Conservation (phyloP, 2,113 vertebrate genomes). For the Mobula hypostoma region DNA sequence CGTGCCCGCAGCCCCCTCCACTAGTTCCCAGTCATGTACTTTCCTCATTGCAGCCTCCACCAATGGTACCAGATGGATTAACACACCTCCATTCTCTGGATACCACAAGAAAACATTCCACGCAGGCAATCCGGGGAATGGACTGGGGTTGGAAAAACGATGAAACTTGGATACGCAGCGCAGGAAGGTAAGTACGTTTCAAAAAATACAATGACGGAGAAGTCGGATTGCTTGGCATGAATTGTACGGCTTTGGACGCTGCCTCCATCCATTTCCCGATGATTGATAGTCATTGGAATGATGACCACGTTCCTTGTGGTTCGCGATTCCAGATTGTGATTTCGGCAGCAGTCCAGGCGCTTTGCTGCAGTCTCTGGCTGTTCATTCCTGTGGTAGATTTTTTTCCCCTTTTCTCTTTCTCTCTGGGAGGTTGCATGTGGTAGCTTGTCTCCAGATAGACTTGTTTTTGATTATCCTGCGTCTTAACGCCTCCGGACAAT, state of each 20-base stretch:
- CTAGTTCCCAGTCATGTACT: not conserved
- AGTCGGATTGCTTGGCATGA: not conserved
- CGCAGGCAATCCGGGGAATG: slow-evolving; percentile 1
- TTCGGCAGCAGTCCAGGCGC: not conserved
- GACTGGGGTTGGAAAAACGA: slow-evolving; percentile 19
- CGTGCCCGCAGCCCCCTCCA: not conserved
- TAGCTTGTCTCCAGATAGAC: slow-evolving; percentile 20
- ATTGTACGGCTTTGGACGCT: not conserved
- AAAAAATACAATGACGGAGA: not conserved
- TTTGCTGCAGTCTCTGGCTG: not conserved
- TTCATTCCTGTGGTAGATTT: not conserved
- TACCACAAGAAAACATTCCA: not conserved
- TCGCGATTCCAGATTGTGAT: not conserved
- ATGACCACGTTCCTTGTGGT: not conserved
- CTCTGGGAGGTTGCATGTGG: slow-evolving; percentile 3
- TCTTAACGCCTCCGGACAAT: not conserved
- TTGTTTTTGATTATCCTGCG: not conserved
- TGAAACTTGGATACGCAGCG: slow-evolving; percentile 27
- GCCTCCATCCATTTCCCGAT: not conserved
- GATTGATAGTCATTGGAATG: not conserved
- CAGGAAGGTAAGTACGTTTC: slow-evolving; percentile 7
- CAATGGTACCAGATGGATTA: not conserved
- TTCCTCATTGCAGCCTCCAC: not conserved
- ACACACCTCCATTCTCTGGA: not conserved
- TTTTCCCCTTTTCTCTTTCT: not conserved